phyloP scores from a whole-genome alignment of 2,888 invertebrate genomes.

The Hyposoter dolosus region DNA sequence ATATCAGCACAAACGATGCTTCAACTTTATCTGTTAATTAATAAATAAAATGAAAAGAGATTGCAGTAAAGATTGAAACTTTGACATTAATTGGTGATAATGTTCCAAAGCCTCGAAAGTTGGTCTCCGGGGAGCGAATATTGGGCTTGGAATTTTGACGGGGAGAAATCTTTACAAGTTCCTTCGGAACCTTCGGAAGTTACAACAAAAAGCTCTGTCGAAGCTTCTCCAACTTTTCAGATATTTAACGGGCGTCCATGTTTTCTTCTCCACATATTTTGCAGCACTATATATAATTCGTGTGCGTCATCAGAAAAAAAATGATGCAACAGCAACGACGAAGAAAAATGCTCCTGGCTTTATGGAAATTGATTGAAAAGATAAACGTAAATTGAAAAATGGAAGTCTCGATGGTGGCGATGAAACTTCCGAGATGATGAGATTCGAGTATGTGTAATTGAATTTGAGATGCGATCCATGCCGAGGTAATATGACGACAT shows the following conservation, averaged over 20 bases:
- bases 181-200: background rate
- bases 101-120: background rate
- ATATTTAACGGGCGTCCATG: background rate
- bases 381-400: slow-evolving; percentile 8
- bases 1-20: background rate
- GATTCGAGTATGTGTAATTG: background rate
- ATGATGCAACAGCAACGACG: background rate
- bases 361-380: background rate
- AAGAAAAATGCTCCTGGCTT: background rate
- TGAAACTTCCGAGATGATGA: background rate
- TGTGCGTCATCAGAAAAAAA: background rate
- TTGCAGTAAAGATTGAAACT: background rate
- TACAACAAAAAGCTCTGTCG: background rate
- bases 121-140: background rate
- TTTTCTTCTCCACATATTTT: background rate
- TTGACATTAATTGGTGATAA: slow-evolving; percentile 4
- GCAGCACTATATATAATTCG: background rate
- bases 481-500: background rate
- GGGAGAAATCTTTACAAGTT: background rate
- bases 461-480: background rate
- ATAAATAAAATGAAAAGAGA: background rate
- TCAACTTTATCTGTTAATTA: background rate
- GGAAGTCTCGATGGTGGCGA: background rate
- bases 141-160: background rate
- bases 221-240: background rate